phyloP scores from a whole-genome alignment of 2,797 vertebrate genomes.

The Lutjanus argentimaculatus region DNA sequence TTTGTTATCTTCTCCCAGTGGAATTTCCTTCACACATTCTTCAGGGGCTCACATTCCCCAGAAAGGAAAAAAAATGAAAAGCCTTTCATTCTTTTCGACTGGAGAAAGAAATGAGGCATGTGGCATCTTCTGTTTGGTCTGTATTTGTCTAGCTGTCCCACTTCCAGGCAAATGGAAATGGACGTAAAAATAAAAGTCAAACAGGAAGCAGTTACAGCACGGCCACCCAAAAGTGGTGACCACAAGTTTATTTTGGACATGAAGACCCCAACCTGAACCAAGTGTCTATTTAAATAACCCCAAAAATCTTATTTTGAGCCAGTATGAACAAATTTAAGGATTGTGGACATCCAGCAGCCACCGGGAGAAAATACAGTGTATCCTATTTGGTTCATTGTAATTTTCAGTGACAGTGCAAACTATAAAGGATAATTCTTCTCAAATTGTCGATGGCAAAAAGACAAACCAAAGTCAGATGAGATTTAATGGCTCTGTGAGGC shows the following conservation, averaged over 20 bases:
- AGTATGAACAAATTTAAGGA: slow-evolving; percentile 8
- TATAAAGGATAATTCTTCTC: not conserved
- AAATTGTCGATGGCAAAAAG: not conserved
- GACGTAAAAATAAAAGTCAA: slow-evolving; percentile 51
- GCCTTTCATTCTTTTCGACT: slow-evolving; percentile 57
- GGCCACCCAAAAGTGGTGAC: slow-evolving; percentile 55
- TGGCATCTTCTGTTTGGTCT: slow-evolving; percentile 64
- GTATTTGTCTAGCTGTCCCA: slow-evolving; percentile 50
- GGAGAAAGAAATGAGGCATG: slow-evolving; percentile 62
- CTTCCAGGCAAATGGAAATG: slow-evolving; percentile 45
- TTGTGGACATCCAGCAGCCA: not conserved
- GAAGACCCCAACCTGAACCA: slow-evolving; percentile 48
- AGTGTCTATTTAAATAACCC: slow-evolving; percentile 41
- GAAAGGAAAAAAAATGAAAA: slow-evolving; percentile 44
- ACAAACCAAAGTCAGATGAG: not conserved
- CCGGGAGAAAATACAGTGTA: not conserved
- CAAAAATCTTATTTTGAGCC: slow-evolving; percentile 18
- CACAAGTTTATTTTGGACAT: slow-evolving; percentile 49
- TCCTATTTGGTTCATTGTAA: not conserved
- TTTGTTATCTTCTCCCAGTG: slow-evolving; percentile 82
- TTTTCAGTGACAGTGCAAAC: not conserved
- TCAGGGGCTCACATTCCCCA: slow-evolving; percentile 78
- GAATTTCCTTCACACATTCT: slow-evolving; percentile 87
- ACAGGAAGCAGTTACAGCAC: slow-evolving; percentile 60
- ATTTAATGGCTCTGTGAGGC: not conserved